These are phyloP conservation scores for Tilapia sparmanii DNA, from an alignment of 2,113 vertebrate species.

Conservation along the genomic window DNA sequence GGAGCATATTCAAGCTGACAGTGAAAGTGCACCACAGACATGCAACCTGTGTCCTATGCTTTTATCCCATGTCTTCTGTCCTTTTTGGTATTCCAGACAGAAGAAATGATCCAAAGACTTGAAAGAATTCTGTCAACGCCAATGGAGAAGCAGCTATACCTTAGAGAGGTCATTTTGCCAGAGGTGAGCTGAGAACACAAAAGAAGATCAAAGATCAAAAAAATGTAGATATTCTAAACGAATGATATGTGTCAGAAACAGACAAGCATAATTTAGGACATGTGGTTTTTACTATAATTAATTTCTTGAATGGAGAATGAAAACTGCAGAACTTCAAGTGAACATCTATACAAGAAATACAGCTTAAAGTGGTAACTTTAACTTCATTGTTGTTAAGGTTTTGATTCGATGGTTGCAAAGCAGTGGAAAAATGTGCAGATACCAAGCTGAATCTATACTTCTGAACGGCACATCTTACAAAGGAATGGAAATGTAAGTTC, in stretches of 20 bases:
- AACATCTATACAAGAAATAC: accelerated
- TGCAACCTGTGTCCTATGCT: accelerated
- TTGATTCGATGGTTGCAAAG: neutral
- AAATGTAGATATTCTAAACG: neutral
- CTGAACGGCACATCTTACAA: neutral
- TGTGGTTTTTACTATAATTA: neutral
- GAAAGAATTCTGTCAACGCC: neutral
- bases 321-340: neutral
- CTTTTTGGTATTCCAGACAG: neutral
- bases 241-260: neutral
- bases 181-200: neutral
- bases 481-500: accelerated
- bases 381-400: neutral
- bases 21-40: neutral
- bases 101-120: neutral
- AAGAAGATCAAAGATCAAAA: accelerated
- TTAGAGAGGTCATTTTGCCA: neutral
- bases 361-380: neutral
- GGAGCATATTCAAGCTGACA: neutral
- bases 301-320: accelerated
- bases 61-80: neutral
- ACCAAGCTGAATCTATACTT: neutral
- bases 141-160: accelerated
- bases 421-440: neutral
- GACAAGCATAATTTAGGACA: neutral